Base-by-base conservation (phyloP, 2,113 vertebrate genomes). In the Gasterosteus aculeatus region DNA sequence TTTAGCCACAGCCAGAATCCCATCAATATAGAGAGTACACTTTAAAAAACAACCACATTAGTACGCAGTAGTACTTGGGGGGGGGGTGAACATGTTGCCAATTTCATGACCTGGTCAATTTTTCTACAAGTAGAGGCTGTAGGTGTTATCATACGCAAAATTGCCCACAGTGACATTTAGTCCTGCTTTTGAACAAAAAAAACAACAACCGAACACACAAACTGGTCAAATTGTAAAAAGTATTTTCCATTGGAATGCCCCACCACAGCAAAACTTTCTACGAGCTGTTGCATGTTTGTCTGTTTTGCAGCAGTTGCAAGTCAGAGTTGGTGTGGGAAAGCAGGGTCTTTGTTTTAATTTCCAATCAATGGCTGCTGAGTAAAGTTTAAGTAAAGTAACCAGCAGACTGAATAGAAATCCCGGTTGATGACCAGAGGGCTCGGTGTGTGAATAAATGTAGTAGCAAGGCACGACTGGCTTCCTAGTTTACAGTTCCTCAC, bases 401-500 rank as follows among this genome's bases (percentile, higher is more conserved):
- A 72, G 65, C 39, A 46, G 70, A 78, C 82, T 88, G 88, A 90
- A 90, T 89, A 80, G 80, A 92, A 90, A 80, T 67, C 77, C 69
- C 81, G 85, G 87, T 87, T 86, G 86, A 85, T 89, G 54, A 69
- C 75, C 56, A 63, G 39, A 61, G 46, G 35, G 80, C 22, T 26
- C 22, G 22, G 22, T 77, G 42, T 83, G 69, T 66, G 69, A 72
- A 31, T 3, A 14, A 62, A 57, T 41, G 41, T 29, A 44, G 47
- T 60, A 62, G n/a, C 53, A 15, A 77, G 64, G 51, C 33, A 35
- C 14, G 2, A 3, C 12, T 4, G 73, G 75, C 61, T 69, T 57
- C 74, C 3, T n/a, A 29, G 42, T 2, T 26, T 14, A 42, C 2
- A 60, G 8, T 4, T 8, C 18, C 14, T 63, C 11, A 11, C 38